These are phyloP conservation scores for Zaprionus ornatus DNA, from an alignment of 1,140 invertebrate genomes.

Conservation along the genomic window DNA sequence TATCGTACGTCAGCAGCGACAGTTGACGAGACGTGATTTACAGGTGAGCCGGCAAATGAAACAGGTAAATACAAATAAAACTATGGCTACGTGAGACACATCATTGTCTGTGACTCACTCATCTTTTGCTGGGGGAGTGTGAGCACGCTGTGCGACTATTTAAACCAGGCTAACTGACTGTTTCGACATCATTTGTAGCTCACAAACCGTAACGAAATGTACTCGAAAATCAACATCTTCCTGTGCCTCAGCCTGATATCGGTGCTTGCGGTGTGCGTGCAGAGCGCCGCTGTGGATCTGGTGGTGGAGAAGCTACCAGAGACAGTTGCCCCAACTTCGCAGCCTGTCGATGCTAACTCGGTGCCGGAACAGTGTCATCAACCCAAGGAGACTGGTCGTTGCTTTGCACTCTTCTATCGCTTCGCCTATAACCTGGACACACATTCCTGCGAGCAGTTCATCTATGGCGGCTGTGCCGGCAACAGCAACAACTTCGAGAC, in stretches of 20 bases:
- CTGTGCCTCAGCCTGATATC: conserved; percentile 24
- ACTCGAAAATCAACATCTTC: conserved; percentile 40
- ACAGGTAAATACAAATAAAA: conserved; percentile 58
- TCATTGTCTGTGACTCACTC: conserved; percentile 11
- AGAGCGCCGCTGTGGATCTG: conserved; percentile 52
- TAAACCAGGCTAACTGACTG: conserved; percentile 45
- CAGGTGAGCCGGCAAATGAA: conserved; percentile 57
- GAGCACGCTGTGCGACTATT: conserved; percentile 41
- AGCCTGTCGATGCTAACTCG: conserved; percentile 10
- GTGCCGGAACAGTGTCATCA: conserved; percentile 87
- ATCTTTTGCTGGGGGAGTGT: neutral
- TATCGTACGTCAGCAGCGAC: conserved; percentile 32
- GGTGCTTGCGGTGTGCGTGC: neutral
- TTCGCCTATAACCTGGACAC: conserved; percentile 92
- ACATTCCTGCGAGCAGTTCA: conserved; percentile 90
- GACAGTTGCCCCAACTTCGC: neutral
- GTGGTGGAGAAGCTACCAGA: conserved; percentile 55
- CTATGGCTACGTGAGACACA: conserved; percentile 37
- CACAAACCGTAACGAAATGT: conserved; percentile 55
- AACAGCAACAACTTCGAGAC: conserved; percentile 94
- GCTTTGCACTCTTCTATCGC: conserved; percentile 90
- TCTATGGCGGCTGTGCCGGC: conserved; percentile 94
- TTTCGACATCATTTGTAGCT: conserved; percentile 46
- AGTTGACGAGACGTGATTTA: conserved; percentile 63
- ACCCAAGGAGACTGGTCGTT: conserved; percentile 91